phyloP scores from a whole-genome alignment of 2,113 vertebrate species.

The Lathamus discolor region DNA sequence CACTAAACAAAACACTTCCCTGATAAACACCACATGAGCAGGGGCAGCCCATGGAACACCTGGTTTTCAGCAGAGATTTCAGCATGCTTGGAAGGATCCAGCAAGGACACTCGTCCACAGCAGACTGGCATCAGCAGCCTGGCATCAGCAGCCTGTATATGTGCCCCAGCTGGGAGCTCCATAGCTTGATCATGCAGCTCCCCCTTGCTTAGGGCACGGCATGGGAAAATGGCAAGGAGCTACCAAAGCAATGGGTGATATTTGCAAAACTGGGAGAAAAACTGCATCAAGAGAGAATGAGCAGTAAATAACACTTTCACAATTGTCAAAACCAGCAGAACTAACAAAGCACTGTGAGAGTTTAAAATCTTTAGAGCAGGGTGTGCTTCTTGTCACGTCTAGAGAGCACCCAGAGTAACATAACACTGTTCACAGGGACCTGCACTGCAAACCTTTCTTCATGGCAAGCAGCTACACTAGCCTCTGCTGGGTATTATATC shows the following conservation, averaged over 20 bases:
- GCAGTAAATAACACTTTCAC: fast-evolving
- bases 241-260: fast-evolving
- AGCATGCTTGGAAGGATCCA: neutral
- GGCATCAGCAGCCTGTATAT: neutral
- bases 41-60: neutral
- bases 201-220: neutral
- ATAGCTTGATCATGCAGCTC: neutral
- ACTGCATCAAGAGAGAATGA: neutral
- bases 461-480: neutral
- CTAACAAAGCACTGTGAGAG: fast-evolving
- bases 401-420: neutral
- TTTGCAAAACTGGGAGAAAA: neutral
- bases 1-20: neutral
- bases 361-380: neutral
- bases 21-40: fast-evolving
- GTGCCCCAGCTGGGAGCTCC: neutral
- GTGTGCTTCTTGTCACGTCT: neutral
- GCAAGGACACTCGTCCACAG: neutral
- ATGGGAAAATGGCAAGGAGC: neutral
- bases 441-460: neutral
- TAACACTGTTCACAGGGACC: fast-evolving
- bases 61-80: neutral
- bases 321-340: neutral
- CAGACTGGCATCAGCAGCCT: neutral
- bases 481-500: neutral